Conservation (phyloP, 2,888 invertebrate species). For the Sesia bembeciformis region DNA sequence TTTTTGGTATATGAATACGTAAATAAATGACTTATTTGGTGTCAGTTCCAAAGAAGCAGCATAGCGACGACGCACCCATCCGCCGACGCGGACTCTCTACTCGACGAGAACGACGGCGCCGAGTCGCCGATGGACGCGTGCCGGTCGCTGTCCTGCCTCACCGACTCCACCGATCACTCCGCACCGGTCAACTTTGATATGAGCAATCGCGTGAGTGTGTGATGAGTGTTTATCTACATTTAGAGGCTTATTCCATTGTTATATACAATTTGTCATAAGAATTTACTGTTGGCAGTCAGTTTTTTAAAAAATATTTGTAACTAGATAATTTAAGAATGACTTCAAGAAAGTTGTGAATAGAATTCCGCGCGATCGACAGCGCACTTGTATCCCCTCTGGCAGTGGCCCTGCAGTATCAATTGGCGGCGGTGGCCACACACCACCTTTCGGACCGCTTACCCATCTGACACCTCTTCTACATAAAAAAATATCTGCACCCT, state of each 20-base stretch:
- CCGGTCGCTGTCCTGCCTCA: slow-evolving; percentile 88
- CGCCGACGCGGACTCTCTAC: slow-evolving; percentile 66
- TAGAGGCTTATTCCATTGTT: too few relatives aligned
- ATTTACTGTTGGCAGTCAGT: too few relatives aligned
- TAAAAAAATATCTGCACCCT: too few relatives aligned
- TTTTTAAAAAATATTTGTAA: neutral
- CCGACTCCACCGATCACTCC: slow-evolving; percentile 92
- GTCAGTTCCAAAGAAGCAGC: slow-evolving; percentile 43
- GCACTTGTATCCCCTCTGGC: too few relatives aligned
- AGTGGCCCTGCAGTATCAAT: too few relatives aligned
- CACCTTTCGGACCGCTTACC: too few relatives aligned
- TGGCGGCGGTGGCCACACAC: too few relatives aligned
- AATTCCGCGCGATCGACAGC: too few relatives aligned
- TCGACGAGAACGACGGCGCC: slow-evolving; percentile 38
- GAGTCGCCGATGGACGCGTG: slow-evolving; percentile 80
- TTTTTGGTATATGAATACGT: too few relatives aligned
- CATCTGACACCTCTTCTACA: too few relatives aligned
- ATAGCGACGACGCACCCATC: slow-evolving; percentile 60
- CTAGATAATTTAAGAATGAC: neutral
- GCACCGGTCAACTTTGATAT: slow-evolving; percentile 94
- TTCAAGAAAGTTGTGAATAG: too few relatives aligned
- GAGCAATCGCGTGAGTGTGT: slow-evolving; percentile 84
- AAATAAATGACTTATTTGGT: neutral
- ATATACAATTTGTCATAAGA: too few relatives aligned
- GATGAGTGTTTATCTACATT: neutral